Base-by-base conservation (phyloP, 2,113 vertebrate species). In the Datnioides undecimradiatus region DNA sequence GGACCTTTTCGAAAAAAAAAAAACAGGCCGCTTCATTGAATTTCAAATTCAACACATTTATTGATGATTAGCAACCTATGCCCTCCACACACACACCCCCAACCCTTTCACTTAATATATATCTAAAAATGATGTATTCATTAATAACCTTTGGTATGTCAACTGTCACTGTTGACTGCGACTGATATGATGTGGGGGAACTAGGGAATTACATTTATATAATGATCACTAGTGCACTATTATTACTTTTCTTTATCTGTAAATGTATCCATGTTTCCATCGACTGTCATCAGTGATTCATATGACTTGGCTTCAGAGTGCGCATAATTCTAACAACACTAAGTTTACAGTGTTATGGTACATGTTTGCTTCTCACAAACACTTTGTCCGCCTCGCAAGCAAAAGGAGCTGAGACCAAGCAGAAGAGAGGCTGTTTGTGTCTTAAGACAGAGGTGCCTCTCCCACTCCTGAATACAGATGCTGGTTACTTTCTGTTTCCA, bases 11-110 rank as follows among this genome's bases (percentile, higher is more conserved):
- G 33, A 31, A 41, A 59, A 80, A 67, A 64, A 31, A 41, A 59
- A 80, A 67, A 64, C 62, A 23, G n/a, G 14, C 29, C 3, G 25
- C 36, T 63, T 85, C 58, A 19, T 74, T 57, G 38, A 64, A 40
- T 69, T 59, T 63, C 21, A 40, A 62, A 68, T 65, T 58, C 19
- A 40, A 43, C 13, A 36, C 23, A 23, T 31, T 13, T 63, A 66
- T 59, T 21, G 45, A 78, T 67, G 25, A 54, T 49, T 25, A 62
- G 1, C 5, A 3, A 34, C 25, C 79, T 11, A 4, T 19, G 19
- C 25, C 13, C 19, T 7, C n/a, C n/a, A n/a, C n/a, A n/a, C n/a
- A n/a, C n/a, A n/a, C n/a, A n/a, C n/a, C n/a, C n/a, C n/a, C n/a
- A n/a, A n/a, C 0, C 6, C 3, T 25, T 54, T 54, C 2, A 63